Conservation (phyloP, 1,140 invertebrate species). For the Acromyrmex echinatior region DNA sequence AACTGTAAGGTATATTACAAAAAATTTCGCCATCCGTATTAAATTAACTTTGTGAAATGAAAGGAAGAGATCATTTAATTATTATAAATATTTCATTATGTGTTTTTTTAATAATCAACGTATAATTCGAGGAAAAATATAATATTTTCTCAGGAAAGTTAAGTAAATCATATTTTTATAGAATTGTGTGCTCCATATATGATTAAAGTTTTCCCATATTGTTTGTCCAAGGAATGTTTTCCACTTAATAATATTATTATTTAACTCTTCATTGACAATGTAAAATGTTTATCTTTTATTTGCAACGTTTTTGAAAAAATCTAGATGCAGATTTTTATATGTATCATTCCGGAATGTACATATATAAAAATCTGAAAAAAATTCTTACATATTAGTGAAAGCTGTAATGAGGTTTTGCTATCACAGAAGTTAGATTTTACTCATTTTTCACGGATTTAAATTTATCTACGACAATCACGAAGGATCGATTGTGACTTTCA, state of each 20-base stretch:
- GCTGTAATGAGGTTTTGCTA: no score
- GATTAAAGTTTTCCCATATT: background rate
- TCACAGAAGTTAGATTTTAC: no score
- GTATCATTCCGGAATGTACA: no score
- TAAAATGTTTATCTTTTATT: no score
- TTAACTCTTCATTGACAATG: no score
- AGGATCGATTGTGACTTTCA: no score
- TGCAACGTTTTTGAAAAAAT: no score
- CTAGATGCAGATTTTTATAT: no score
- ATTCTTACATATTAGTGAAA: no score
- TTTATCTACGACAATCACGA: no score
- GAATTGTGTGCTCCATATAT: background rate
- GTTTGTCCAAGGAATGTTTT: background rate
- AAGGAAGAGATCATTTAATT: background rate
- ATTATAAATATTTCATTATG: background rate
- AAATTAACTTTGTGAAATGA: conserved; percentile 12
- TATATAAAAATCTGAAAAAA: no score
- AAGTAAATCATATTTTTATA: background rate
- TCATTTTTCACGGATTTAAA: no score
- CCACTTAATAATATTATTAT: background rate
- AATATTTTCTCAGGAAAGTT: background rate
- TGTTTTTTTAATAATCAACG: background rate
- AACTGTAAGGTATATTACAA: background rate
- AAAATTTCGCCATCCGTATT: background rate
- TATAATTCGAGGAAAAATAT: background rate